These are phyloP conservation scores for Tupiocoris notatus DNA, from an alignment of 2,888 invertebrate species.

Conservation along the genomic window DNA sequence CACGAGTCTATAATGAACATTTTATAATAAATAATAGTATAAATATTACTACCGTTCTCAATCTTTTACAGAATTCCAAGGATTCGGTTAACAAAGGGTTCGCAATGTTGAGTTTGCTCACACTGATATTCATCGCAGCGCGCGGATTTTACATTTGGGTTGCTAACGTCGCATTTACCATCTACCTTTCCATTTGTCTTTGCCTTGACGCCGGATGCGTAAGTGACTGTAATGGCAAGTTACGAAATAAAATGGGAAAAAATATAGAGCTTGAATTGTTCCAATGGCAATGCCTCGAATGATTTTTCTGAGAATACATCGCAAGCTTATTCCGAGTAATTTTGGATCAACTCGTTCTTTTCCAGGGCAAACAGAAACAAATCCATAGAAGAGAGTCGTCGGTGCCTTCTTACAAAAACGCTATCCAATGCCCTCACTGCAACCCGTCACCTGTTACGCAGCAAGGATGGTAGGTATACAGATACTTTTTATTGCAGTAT, in stretches of 20 bases:
- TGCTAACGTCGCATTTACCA: slow-evolving; percentile 19
- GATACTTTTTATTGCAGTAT: too few species aligned
- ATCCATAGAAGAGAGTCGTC: background rate
- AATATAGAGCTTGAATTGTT: too few species aligned
- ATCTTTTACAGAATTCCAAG: background rate
- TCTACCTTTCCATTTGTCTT: slow-evolving; percentile 20
- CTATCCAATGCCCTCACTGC: slow-evolving; percentile 18
- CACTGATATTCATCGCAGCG: slow-evolving; percentile 23
- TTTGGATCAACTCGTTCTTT: too few species aligned
- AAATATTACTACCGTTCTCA: background rate
- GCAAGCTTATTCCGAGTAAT: too few species aligned
- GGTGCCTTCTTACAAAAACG: slow-evolving; percentile 20
- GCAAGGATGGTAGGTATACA: background rate
- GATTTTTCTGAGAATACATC: too few species aligned
- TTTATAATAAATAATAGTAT: too few species aligned
- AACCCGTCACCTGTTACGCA: slow-evolving; percentile 8
- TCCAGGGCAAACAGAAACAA: slow-evolving; percentile 16
- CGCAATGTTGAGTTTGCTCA: slow-evolving; percentile 16
- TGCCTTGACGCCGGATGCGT: slow-evolving; percentile 30
- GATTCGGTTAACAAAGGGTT: background rate
- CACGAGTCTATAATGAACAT: too few species aligned
- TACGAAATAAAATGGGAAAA: too few species aligned
- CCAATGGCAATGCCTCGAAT: too few species aligned
- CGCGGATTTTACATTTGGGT: slow-evolving; percentile 32
- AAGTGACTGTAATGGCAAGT: background rate